Percentiles rank a stretch among this genome's conserved stretches.
Conservation (phyloP, 2,113 vertebrate species). For the Ivindomyrus marchei region DNA sequence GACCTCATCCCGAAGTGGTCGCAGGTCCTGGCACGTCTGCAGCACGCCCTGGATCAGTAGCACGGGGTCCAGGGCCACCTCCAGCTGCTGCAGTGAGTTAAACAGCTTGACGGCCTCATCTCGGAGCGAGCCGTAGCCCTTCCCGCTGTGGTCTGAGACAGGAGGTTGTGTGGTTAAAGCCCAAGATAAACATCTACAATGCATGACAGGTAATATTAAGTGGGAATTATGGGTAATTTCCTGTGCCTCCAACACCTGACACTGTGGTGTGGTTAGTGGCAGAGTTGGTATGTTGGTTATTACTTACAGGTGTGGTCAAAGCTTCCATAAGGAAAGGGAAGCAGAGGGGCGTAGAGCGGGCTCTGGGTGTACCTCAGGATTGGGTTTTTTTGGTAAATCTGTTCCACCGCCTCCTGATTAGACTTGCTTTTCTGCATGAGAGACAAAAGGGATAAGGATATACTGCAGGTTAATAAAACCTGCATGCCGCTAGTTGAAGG, state of each 20-base stretch:
- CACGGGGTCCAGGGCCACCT: conserved; percentile 72
- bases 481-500: background rate
- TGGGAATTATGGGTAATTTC: background rate
- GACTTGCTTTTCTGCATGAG: conserved; percentile 73
- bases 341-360: conserved; percentile 82
- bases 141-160: conserved; percentile 57
- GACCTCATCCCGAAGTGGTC: conserved; percentile 86
- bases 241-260: background rate
- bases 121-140: conserved; percentile 75
- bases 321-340: conserved; percentile 84
- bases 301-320: conserved; percentile 76
- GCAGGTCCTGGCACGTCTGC: conserved; percentile 92
- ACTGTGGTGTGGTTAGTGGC: background rate
- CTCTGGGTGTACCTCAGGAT: conserved; percentile 86
- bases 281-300: background rate
- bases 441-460: background rate
- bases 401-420: conserved; percentile 81
- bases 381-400: conserved; percentile 86
- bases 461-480: background rate
- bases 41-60: conserved; percentile 93
- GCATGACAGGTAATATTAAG: background rate
- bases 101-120: conserved; percentile 93
- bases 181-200: background rate
- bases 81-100: conserved; percentile 90
- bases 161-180: conserved; percentile 9